Conservation (phyloP, 2,797 vertebrate genomes). For the Anguilla anguilla region DNA sequence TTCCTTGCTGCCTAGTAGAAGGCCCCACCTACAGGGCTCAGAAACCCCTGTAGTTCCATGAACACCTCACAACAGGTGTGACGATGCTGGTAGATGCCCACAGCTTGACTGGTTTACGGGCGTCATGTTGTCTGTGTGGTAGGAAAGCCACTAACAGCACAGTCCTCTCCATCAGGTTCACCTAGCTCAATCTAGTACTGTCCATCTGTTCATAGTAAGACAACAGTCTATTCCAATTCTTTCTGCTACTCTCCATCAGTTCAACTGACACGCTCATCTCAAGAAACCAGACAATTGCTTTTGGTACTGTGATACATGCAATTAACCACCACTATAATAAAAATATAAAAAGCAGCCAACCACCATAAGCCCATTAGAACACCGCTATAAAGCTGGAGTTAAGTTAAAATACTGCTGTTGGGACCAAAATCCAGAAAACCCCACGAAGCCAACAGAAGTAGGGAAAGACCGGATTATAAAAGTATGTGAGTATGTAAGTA, state of each 20-base stretch:
- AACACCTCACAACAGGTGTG: not conserved
- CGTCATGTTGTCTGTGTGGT: not conserved
- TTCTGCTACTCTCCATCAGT: not conserved
- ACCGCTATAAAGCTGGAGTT: not conserved
- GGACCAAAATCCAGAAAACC: not conserved
- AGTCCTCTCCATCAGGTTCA: not conserved
- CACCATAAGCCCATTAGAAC: not conserved
- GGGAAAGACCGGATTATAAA: not conserved
- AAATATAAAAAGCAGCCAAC: not conserved
- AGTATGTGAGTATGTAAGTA: not conserved
- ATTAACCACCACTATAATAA: not conserved
- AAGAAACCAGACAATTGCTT: not conserved
- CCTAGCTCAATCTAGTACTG: not conserved
- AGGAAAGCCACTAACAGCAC: not conserved
- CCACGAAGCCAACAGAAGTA: not conserved
- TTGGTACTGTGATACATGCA: not conserved
- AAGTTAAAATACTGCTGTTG: not conserved
- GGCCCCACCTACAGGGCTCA: not conserved
- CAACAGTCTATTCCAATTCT: not conserved
- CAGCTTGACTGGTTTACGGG: not conserved
- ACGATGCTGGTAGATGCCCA: no score
- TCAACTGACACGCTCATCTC: not conserved
- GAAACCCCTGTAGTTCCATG: not conserved
- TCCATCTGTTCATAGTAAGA: not conserved
- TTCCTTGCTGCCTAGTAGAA: not conserved